Conservation (phyloP, 1,140 invertebrate genomes). For the Augochlora pura region DNA sequence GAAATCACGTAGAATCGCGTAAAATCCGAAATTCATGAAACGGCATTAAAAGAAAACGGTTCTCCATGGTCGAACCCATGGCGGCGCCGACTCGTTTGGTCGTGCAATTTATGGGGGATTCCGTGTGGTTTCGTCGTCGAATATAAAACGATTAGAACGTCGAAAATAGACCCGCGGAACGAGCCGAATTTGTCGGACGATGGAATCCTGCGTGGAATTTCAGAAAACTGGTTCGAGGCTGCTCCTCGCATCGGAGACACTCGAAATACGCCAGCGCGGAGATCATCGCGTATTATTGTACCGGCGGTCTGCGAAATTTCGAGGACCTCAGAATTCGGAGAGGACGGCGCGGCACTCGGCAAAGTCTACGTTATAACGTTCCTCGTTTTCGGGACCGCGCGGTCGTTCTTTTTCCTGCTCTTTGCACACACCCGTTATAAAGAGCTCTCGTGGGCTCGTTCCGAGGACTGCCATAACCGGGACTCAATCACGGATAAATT, state of each 20-base stretch:
- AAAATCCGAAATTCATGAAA: background rate
- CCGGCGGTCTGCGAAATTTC: background rate
- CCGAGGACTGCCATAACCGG: conserved; percentile 2
- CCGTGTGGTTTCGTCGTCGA: background rate
- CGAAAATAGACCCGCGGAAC: background rate
- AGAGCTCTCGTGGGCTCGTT: background rate
- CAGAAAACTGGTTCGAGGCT: conserved; percentile 34
- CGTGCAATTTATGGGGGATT: conserved; percentile 12
- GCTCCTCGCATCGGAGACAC: background rate
- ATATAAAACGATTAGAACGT: conserved; percentile 1
- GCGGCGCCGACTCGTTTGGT: background rate
- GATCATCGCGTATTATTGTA: background rate
- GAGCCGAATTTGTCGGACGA: background rate
- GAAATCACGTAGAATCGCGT: no score
- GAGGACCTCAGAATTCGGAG: background rate
- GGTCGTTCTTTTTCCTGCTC: background rate
- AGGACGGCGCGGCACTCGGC: background rate
- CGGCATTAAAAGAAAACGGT: background rate
- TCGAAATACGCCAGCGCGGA: conserved; percentile 16
- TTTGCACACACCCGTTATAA: background rate
- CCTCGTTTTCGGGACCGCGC: background rate
- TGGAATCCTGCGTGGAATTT: conserved; percentile 21
- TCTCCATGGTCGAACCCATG: background rate
- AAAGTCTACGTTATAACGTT: background rate
- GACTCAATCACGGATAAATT: conserved; percentile 32